Evolutionary conservation across 2,888 invertebrate species (phyloP), one percentile per base, ranked within the genome.

Genomic region (Brenthis daphne): DNA sequence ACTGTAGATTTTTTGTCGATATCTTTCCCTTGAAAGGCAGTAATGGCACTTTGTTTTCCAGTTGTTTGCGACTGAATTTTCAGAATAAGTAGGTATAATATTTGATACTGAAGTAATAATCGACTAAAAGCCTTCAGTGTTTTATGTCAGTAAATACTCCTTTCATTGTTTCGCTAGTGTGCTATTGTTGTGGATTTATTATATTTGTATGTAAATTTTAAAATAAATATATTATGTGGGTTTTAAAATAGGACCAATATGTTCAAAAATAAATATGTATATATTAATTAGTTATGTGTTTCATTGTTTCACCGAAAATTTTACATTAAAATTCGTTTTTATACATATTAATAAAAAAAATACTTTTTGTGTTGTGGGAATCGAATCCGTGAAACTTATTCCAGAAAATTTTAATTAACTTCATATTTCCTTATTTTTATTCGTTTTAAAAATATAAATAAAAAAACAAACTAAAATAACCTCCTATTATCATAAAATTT

Each of bases 181-280:
- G 20, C 47, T 58, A 14, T 47, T 47, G 8, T 43, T 20, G 14
- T 47, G 16, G 48, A 4, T 58, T 16, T 58, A 58, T 20, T 24
- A 47, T 57, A 24, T 48, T 14, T 48, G 14, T 58, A 47, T 29
- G 13, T 29, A 14, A 60, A 8, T 48, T 60, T 60, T 29, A 48
- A n/a, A 14, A 24, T 48, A 43, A 43, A 11, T 57, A 8, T 24
- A 16, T 20, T 43, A 14, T 57, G 20, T 43, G 43, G 13, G 43
- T 20, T 47, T 20, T 29, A 13, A 29, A 60, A 60, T 60, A 60
- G 58, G 58, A 60, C 58, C 58, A 60, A 60, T 48, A 60, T 50
- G 48, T 60, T 60, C 29, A 29, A 6, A 29, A 60, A 60, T 60
- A 50, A 60, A 60, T 11, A 29, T 5, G 20, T 20, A 43, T 48